Conservation (phyloP, 2,888 invertebrate genomes). For the Amiota minor region DNA sequence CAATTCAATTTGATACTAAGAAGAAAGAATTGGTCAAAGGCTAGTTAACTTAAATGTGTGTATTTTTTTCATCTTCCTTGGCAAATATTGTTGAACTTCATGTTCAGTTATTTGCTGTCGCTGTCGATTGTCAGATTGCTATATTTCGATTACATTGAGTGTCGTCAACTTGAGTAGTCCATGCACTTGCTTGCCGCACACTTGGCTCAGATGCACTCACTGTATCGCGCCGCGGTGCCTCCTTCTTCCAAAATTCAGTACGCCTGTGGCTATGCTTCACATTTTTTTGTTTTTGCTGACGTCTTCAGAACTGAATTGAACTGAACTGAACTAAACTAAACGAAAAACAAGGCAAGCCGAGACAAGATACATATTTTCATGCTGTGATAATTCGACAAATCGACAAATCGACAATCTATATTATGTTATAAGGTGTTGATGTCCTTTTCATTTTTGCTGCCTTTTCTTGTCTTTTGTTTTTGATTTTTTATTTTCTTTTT, state of each 20-base stretch:
- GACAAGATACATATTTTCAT: conserved; percentile 32
- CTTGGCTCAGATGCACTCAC: neutral
- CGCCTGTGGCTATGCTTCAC: conserved; percentile 36
- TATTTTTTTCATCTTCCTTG: too few relatives aligned
- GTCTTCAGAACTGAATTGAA: conserved; percentile 47
- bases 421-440: conserved; percentile 50
- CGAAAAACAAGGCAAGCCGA: too few relatives aligned
- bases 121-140: conserved; percentile 43
- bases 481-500: neutral
- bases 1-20: conserved; percentile 8
- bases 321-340: too few relatives aligned
- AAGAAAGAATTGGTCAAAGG: too few relatives aligned
- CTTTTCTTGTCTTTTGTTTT: neutral
- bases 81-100: too few relatives aligned
- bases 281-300: conserved; percentile 52
- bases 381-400: conserved; percentile 63
- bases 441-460: conserved; percentile 34
- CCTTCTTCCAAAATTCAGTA: neutral
- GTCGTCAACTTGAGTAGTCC: conserved; percentile 43
- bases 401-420: conserved; percentile 52
- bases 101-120: neutral
- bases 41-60: too few relatives aligned
- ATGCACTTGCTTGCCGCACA: conserved; percentile 38
- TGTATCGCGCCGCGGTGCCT: neutral
- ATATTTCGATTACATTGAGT: conserved; percentile 52